phyloP scores from a whole-genome alignment of 2,888 invertebrate genomes.

The Trachelus tabidus region DNA sequence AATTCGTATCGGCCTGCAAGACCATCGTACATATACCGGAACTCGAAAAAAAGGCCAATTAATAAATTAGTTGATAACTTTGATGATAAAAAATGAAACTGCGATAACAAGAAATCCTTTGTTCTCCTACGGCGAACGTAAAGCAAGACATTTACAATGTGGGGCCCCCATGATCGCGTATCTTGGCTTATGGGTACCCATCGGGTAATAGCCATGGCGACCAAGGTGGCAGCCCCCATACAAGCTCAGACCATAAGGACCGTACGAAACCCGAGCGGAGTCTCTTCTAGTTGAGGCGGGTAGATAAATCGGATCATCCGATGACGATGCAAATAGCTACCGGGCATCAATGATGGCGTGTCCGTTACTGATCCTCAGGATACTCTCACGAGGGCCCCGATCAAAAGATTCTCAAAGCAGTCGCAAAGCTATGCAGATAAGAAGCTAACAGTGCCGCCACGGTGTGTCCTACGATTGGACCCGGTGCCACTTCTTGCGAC shows the following conservation, averaged over 20 bases:
- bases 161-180: slow-evolving; percentile 12
- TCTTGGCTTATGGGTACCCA: neutral
- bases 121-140: too few relatives aligned
- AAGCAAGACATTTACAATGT: neutral
- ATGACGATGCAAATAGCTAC: slow-evolving; percentile 34
- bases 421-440: slow-evolving; percentile 21
- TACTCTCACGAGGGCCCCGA: slow-evolving; percentile 7
- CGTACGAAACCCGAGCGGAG: too few relatives aligned
- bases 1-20: too few relatives aligned
- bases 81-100: too few relatives aligned
- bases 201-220: too few relatives aligned
- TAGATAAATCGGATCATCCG: slow-evolving; percentile 29
- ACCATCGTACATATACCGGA: too few relatives aligned
- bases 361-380: slow-evolving; percentile 16
- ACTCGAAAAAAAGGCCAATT: too few relatives aligned
- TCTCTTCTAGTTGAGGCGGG: slow-evolving; percentile 4
- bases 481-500: slow-evolving; percentile 3
- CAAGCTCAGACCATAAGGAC: too few relatives aligned
- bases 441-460: slow-evolving; percentile 16
- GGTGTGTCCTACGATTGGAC: slow-evolving; percentile 13
- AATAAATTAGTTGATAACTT: too few relatives aligned
- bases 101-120: too few relatives aligned
- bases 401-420: slow-evolving; percentile 9
- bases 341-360: slow-evolving; percentile 9
- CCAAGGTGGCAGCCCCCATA: too few relatives aligned